phyloP scores from a whole-genome alignment of 1,140 invertebrate genomes.

The Lepeophtheirus salmonis region DNA sequence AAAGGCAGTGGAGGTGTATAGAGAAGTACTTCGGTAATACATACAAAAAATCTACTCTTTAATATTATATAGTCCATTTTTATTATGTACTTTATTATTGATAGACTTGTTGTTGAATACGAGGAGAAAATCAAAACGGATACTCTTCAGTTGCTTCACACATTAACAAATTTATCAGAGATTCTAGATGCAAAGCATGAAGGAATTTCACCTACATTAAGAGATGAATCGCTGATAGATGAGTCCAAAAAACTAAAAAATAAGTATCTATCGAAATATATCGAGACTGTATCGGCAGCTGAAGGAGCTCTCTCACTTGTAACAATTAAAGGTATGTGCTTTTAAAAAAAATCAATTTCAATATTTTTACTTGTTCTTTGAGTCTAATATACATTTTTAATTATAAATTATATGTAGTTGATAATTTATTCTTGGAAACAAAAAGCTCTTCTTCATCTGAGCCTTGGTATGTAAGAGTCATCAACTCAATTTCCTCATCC shows the following conservation, averaged over 20 bases:
- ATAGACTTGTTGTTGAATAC: conserved; percentile 31
- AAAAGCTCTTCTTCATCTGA: neutral
- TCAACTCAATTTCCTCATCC: neutral
- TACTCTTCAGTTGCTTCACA: conserved; percentile 42
- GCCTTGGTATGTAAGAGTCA: conserved; percentile 9
- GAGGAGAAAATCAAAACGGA: conserved; percentile 35
- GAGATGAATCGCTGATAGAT: conserved; percentile 32
- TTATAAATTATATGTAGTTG: conserved; percentile 20
- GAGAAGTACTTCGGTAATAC: conserved; percentile 34
- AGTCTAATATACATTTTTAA: conserved; percentile 6
- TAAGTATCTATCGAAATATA: conserved; percentile 39
- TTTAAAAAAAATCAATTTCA: neutral
- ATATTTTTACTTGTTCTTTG: neutral
- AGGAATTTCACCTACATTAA: conserved; percentile 32
- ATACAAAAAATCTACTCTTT: neutral
- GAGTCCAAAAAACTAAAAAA: conserved; percentile 36
- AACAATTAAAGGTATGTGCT: neutral
- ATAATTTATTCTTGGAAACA: conserved; percentile 24
- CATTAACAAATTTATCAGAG: conserved; percentile 44
- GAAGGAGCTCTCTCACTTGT: neutral
- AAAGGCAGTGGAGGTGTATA: conserved; percentile 39
- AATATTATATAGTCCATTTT: too few relatives aligned
- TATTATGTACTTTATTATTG: too few relatives aligned
- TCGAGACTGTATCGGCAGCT: conserved; percentile 22
- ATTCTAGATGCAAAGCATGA: conserved; percentile 27